These are phyloP conservation scores for Oscheius sp. DNA, from an alignment of 1,140 invertebrate species.

Conservation along the genomic window DNA sequence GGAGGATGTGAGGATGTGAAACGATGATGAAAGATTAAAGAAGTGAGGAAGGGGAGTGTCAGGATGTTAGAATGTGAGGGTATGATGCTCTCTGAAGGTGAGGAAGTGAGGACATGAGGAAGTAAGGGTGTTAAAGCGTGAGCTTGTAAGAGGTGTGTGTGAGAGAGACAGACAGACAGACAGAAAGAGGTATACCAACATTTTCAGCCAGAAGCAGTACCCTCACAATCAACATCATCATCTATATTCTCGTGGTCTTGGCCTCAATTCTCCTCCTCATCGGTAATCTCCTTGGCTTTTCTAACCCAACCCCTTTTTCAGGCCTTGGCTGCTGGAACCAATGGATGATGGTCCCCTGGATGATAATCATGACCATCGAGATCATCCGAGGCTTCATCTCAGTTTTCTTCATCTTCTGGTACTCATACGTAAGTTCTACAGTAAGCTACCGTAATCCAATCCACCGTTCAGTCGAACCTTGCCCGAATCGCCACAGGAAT, in stretches of 20 bases:
- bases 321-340: slow-evolving; percentile 47
- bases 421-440: slow-evolving; percentile 47
- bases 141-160: too few species aligned
- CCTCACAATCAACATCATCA: slow-evolving; percentile 47
- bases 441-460: slow-evolving; percentile 2
- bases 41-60: too few species aligned
- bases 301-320: background rate
- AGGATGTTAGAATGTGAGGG: too few species aligned
- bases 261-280: slow-evolving; percentile 53
- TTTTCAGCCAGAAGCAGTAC: slow-evolving; percentile 46
- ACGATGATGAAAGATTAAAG: background rate
- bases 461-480: slow-evolving; percentile 49
- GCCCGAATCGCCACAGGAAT: slow-evolving; percentile 58
- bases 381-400: slow-evolving; percentile 58
- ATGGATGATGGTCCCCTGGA: slow-evolving; percentile 59
- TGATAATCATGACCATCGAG: slow-evolving; percentile 53
- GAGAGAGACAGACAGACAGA: too few species aligned
- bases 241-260: slow-evolving; percentile 52
- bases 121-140: too few species aligned
- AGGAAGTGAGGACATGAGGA: too few species aligned
- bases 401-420: slow-evolving; percentile 55
- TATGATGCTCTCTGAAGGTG: too few species aligned
- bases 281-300: background rate
- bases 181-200: too few species aligned
- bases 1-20: too few species aligned